These are phyloP conservation scores for Pseudomyrmex pallidus DNA, from an alignment of 1,140 invertebrate species.

Conservation along the genomic window DNA sequence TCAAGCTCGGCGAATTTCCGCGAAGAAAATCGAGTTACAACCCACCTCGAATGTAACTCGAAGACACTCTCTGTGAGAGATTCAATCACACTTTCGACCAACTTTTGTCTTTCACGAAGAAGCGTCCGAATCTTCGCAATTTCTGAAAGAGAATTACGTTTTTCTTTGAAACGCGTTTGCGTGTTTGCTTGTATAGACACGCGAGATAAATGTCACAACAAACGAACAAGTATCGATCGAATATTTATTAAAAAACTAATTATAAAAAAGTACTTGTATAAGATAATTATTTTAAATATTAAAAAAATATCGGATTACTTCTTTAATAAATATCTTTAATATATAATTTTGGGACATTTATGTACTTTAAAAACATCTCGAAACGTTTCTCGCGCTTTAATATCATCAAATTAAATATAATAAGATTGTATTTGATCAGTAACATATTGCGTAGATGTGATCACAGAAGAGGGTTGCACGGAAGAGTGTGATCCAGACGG, in stretches of 20 bases:
- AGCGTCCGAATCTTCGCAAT: not conserved
- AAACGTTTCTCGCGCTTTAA: too few relatives aligned
- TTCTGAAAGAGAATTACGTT: not conserved
- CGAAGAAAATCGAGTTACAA: constrained; percentile 63
- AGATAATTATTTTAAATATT: too few relatives aligned
- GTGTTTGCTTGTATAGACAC: too few relatives aligned
- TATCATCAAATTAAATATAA: not conserved
- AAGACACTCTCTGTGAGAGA: constrained; percentile 49
- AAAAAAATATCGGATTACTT: too few relatives aligned
- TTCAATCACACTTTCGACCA: constrained; percentile 59
- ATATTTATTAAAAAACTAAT: too few relatives aligned
- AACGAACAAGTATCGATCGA: too few relatives aligned
- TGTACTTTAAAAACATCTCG: too few relatives aligned
- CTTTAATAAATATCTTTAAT: too few relatives aligned
- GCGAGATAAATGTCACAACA: too few relatives aligned
- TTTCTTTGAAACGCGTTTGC: too few relatives aligned
- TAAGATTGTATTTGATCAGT: constrained; percentile 1
- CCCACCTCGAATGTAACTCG: constrained; percentile 46
- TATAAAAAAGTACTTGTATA: too few relatives aligned
- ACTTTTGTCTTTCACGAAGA: constrained; percentile 14
- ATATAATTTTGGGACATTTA: too few relatives aligned
- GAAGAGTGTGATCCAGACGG: constrained; percentile 19
- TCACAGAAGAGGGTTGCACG: constrained; percentile 41
- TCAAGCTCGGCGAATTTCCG: constrained; percentile 58
- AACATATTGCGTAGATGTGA: not conserved